Percentiles rank a stretch among this genome's conserved stretches.
Conservation (phyloP, 2,113 vertebrate species). For the Anoplopoma fimbria region DNA sequence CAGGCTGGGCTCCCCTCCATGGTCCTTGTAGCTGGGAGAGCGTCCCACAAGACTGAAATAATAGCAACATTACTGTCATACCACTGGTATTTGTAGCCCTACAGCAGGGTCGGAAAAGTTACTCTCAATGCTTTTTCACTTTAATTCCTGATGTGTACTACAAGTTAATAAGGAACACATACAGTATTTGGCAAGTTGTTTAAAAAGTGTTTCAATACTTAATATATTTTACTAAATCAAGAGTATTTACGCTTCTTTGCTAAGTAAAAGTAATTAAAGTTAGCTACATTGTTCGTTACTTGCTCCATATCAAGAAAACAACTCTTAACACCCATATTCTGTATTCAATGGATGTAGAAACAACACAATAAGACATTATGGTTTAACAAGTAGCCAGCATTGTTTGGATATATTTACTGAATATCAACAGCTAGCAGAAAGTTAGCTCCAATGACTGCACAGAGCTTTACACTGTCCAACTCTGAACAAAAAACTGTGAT, state of each 20-base stretch:
- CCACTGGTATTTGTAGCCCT: slow-evolving; percentile 29
- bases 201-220: neutral
- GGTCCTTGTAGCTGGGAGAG: slow-evolving; percentile 13
- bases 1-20: slow-evolving; percentile 25
- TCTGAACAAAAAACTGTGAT: too few relatives aligned
- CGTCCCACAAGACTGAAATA: slow-evolving; percentile 22
- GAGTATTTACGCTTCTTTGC: neutral
- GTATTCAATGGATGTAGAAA: neutral
- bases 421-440: too few relatives aligned
- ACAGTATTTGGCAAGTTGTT: neutral
- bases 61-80: slow-evolving; percentile 49
- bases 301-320: neutral
- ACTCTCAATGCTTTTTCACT: neutral
- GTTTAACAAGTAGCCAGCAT: neutral
- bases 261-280: neutral
- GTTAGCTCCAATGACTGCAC: too few relatives aligned
- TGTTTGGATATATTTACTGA: neutral
- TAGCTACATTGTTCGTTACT: neutral
- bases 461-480: too few relatives aligned
- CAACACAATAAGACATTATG: neutral
- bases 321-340: neutral
- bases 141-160: neutral
- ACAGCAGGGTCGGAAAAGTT: slow-evolving; percentile 12
- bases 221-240: neutral
- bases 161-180: neutral